A percentile compares a stretch with the other conserved stretches of the same genome.
Evolutionary conservation across 2,797 vertebrate genomes (phyloP).

Genomic region (Pantherophis vulpinus): DNA sequence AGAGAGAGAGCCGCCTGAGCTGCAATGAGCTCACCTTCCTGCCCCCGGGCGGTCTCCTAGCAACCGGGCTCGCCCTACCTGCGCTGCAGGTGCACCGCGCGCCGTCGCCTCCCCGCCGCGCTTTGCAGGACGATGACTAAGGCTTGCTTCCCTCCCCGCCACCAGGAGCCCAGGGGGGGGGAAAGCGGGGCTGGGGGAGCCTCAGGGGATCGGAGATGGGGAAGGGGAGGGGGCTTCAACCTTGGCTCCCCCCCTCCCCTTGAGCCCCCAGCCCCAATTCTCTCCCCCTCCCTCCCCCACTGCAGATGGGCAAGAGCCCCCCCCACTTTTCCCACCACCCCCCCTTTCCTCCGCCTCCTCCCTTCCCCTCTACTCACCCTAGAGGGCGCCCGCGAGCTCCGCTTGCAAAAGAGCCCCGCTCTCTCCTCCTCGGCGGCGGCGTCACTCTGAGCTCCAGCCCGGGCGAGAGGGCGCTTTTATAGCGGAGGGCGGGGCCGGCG

Average conservation of each 20-base stretch:
- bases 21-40: background rate
- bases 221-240: too few relatives aligned
- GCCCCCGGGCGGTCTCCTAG: background rate
- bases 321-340: background rate
- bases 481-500: background rate
- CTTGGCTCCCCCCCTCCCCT: too few relatives aligned
- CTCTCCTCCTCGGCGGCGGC: background rate
- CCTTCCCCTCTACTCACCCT: background rate
- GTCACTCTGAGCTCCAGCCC: background rate
- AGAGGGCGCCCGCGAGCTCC: background rate
- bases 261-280: too few relatives aligned
- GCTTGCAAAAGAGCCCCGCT: rapidly evolving
- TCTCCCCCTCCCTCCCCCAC: too few relatives aligned
- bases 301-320: too few relatives aligned
- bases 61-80: background rate
- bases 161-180: too few relatives aligned
- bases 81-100: background rate
- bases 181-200: too few relatives aligned
- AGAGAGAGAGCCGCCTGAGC: background rate
- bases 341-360: rapidly evolving
- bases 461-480: background rate
- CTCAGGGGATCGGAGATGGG: too few relatives aligned
- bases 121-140: background rate
- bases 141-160: background rate
- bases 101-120: background rate